These are phyloP conservation scores for Argyra leucocephala DNA, from an alignment of 2,888 invertebrate species.

Conservation along the genomic window DNA sequence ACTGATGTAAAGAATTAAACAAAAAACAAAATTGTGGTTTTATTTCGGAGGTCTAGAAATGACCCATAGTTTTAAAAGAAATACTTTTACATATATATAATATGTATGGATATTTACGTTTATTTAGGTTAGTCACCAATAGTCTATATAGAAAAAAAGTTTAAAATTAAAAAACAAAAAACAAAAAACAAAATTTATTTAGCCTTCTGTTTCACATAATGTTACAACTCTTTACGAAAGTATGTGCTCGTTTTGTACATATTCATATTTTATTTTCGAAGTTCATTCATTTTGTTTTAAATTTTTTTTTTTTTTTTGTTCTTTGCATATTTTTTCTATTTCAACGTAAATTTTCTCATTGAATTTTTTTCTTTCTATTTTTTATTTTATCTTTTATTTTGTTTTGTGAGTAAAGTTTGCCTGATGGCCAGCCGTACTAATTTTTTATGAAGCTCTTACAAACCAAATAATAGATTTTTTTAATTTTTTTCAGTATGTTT, in stretches of 20 bases:
- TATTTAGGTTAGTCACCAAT: too few relatives aligned
- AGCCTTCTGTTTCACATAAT: conserved; percentile 11
- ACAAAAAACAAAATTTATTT: conserved; percentile 12
- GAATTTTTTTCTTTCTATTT: not conserved
- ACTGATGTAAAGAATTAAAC: too few relatives aligned
- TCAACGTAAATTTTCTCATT: not conserved
- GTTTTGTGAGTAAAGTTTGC: too few relatives aligned
- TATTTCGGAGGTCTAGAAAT: too few relatives aligned
- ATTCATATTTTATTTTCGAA: not conserved
- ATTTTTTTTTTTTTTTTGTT: not conserved
- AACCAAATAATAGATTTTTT: too few relatives aligned
- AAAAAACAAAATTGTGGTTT: too few relatives aligned
- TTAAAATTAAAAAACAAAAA: not conserved
- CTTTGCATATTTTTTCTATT: not conserved
- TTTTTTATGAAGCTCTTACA: too few relatives aligned
- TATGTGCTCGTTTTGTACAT: not conserved
- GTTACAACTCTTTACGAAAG: not conserved
- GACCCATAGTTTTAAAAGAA: too few relatives aligned
- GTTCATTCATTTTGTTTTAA: not conserved
- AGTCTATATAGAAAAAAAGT: not conserved
- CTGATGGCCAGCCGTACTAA: not conserved
- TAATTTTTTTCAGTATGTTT: too few relatives aligned
- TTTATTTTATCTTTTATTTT: not conserved
- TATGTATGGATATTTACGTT: too few relatives aligned
- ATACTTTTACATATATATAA: too few relatives aligned